These are phyloP conservation scores for Tenthredo amoena DNA, from an alignment of 2,888 invertebrate genomes.

Conservation along the genomic window DNA sequence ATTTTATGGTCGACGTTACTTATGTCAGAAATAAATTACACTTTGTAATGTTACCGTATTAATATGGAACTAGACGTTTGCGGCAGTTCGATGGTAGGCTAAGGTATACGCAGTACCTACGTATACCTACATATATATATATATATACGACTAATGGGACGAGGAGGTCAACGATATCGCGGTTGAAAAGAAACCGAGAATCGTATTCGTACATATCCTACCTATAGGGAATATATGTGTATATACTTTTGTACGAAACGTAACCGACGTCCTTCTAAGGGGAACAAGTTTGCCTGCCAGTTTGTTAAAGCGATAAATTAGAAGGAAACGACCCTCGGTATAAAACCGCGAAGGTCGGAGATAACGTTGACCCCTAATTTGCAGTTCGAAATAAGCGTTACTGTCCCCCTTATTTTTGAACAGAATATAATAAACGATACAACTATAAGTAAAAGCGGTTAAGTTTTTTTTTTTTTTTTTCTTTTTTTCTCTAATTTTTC, in stretches of 20 bases:
- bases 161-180: conserved; percentile 18
- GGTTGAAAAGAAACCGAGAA: background rate
- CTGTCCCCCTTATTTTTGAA: background rate
- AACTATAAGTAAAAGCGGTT: background rate
- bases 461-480: background rate
- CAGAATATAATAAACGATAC: background rate
- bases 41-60: conserved; percentile 46
- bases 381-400: background rate
- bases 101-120: background rate
- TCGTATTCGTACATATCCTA: background rate
- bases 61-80: conserved; percentile 49
- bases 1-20: conserved; percentile 48
- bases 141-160: background rate
- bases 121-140: background rate
- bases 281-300: background rate
- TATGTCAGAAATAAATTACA: conserved; percentile 50
- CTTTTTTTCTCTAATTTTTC: background rate
- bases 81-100: background rate
- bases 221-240: background rate
- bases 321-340: background rate
- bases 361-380: conserved; percentile 2
- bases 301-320: background rate
- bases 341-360: background rate
- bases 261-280: background rate
- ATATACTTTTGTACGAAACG: background rate